These are phyloP conservation scores for Agrochola lychnidis DNA, from an alignment of 2,888 invertebrate species.

Conservation along the genomic window DNA sequence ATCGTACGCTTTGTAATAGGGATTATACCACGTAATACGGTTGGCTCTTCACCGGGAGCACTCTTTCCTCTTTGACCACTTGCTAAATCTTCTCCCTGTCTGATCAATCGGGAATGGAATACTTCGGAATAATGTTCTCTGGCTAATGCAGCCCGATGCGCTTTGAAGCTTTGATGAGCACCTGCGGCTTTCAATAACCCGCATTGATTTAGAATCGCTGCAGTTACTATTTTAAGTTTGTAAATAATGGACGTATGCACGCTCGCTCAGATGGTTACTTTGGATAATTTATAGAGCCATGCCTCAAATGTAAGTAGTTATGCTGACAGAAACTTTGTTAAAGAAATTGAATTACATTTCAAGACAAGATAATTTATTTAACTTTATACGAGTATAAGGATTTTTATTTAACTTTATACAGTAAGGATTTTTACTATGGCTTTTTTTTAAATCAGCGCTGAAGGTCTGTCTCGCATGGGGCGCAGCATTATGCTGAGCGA, in stretches of 20 bases:
- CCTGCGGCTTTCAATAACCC: conserved; percentile 76
- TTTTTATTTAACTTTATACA: conserved; percentile 4
- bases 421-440: conserved; percentile 1
- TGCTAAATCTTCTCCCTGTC: conserved; percentile 81
- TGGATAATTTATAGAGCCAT: conserved; percentile 51
- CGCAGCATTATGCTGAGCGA: too few species aligned
- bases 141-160: conserved; percentile 70
- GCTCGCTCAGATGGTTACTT: conserved; percentile 48
- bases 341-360: conserved; percentile 21
- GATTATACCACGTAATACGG: conserved; percentile 83
- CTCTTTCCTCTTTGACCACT: conserved; percentile 79
- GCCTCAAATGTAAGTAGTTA: conserved; percentile 46
- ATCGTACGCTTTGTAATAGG: conserved; percentile 75
- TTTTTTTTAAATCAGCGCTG: too few species aligned
- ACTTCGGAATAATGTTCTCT: conserved; percentile 69
- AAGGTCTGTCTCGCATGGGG: too few species aligned
- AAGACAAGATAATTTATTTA: conserved; percentile 7
- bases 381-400: background rate
- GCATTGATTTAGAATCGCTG: conserved; percentile 72
- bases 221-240: conserved; percentile 61
- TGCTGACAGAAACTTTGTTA: conserved; percentile 44
- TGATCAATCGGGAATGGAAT: conserved; percentile 71
- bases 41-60: conserved; percentile 70
- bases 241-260: conserved; percentile 53
- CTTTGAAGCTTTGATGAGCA: conserved; percentile 75